Percentiles rank a stretch among this genome's conserved stretches.
These are phyloP conservation scores for Oncorhynchus nerka DNA, from an alignment of 2,113 vertebrate genomes.

Conservation along the genomic window DNA sequence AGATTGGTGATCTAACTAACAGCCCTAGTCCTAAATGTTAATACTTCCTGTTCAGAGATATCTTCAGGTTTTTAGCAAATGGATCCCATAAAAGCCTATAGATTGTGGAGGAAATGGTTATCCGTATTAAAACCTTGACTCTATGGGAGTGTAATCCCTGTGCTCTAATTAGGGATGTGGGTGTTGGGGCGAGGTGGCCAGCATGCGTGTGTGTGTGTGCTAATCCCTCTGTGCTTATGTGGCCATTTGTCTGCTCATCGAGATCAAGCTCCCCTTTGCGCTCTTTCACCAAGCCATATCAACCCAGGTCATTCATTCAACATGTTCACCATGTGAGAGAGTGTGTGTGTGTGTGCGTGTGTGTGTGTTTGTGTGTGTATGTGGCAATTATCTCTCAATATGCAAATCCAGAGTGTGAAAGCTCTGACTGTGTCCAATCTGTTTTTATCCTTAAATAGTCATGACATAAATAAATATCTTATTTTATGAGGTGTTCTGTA, in stretches of 20 bases:
- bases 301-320: slow-evolving; percentile 40
- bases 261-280: slow-evolving; percentile 62
- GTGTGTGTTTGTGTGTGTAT: slow-evolving; percentile 33
- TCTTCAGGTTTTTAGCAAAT: neutral
- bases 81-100: neutral
- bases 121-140: neutral
- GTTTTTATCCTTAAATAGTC: neutral
- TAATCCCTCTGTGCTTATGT: slow-evolving; percentile 64
- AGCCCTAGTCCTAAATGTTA: too few species aligned
- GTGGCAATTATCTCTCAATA: slow-evolving; percentile 51
- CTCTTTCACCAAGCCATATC: slow-evolving; percentile 43
- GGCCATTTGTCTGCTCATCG: slow-evolving; percentile 57
- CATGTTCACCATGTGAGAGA: neutral
- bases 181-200: slow-evolving; percentile 17
- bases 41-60: too few species aligned
- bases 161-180: slow-evolving; percentile 15
- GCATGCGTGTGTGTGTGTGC: slow-evolving; percentile 21
- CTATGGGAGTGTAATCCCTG: neutral
- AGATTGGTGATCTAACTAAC: neutral
- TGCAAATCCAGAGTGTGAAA: slow-evolving; percentile 41
- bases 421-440: neutral
- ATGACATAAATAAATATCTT: neutral
- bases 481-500: slow-evolving; percentile 29
- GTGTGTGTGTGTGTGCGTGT: neutral
- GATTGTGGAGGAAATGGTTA: neutral